Conservation (phyloP, 1,140 invertebrate genomes). For the Ooceraea biroi region DNA sequence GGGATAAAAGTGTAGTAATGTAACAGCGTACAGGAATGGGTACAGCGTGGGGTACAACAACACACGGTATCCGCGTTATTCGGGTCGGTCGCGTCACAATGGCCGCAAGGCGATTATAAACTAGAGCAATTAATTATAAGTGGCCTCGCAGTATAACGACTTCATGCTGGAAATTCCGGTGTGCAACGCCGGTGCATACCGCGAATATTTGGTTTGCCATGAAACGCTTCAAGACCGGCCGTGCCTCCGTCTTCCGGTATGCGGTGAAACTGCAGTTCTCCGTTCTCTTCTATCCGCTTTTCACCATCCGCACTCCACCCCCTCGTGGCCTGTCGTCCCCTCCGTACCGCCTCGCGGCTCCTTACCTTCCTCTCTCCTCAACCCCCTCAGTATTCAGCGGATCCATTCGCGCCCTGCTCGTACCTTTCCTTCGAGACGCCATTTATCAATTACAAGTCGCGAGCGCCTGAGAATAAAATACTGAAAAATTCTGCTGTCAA, state of each 20-base stretch:
- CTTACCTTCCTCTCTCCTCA: conserved; percentile 18
- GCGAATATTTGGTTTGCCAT: conserved; percentile 79
- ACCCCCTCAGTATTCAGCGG: conserved; percentile 19
- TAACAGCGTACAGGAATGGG: no score
- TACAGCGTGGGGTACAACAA: conserved; percentile 21
- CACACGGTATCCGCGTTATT: conserved; percentile 72
- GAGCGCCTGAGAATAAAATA: conserved; percentile 65
- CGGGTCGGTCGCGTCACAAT: conserved; percentile 72
- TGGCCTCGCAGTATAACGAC: conserved; percentile 76
- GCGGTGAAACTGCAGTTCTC: conserved; percentile 73
- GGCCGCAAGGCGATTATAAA: conserved; percentile 80
- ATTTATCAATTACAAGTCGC: conserved; percentile 75
- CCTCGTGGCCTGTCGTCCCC: background rate
- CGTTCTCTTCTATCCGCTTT: conserved; percentile 61
- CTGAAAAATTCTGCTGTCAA: conserved; percentile 72
- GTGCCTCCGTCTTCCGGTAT: conserved; percentile 78
- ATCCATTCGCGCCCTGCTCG: background rate
- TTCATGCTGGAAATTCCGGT: conserved; percentile 77
- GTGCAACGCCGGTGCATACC: conserved; percentile 74
- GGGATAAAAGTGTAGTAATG: conserved; percentile 48
- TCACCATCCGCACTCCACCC: background rate
- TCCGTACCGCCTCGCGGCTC: background rate
- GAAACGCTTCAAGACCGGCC: conserved; percentile 78
- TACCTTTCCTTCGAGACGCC: conserved; percentile 46
- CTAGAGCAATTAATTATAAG: conserved; percentile 82